phyloP scores from a whole-genome alignment of 2,888 invertebrate species.

The Arrhopalites spinosus region DNA sequence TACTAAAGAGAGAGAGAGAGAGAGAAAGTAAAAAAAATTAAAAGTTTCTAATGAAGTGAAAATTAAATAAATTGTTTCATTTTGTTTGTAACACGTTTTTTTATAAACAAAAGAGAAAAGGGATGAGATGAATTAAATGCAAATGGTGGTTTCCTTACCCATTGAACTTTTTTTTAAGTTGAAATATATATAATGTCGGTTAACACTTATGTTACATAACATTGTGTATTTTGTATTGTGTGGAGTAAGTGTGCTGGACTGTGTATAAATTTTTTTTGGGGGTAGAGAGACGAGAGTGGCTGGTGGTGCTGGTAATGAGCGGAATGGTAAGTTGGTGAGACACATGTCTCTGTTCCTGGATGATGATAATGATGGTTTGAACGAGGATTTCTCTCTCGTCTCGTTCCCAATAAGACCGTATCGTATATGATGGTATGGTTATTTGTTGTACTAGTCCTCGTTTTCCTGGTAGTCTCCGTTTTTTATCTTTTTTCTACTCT shows the following conservation, averaged over 20 bases:
- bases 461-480: background rate
- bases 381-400: slow-evolving; percentile 18
- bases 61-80: too few relatives aligned
- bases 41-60: too few relatives aligned
- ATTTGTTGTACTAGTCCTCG: background rate
- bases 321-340: slow-evolving; percentile 9
- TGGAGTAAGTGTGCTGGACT: background rate
- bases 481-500: slow-evolving; percentile 14
- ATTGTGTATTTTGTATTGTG: background rate
- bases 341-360: slow-evolving; percentile 18
- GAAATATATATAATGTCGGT: too few relatives aligned
- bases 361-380: slow-evolving; percentile 26
- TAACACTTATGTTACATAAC: too few relatives aligned
- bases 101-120: too few relatives aligned
- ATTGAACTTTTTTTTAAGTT: background rate
- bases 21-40: too few relatives aligned
- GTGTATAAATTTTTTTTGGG: background rate
- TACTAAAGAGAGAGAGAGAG: too few relatives aligned
- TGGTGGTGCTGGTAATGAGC: slow-evolving; percentile 22
- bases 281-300: slow-evolving; percentile 3
- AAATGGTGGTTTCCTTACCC: too few relatives aligned
- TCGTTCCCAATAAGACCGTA: background rate
- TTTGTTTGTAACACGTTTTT: too few relatives aligned
- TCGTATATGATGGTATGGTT: background rate
- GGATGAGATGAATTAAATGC: too few relatives aligned